Evolutionary conservation across 2,888 invertebrate genomes (phyloP), one percentile per base, ranked within the genome.

Genomic region (Callimorpha dominula): DNA sequence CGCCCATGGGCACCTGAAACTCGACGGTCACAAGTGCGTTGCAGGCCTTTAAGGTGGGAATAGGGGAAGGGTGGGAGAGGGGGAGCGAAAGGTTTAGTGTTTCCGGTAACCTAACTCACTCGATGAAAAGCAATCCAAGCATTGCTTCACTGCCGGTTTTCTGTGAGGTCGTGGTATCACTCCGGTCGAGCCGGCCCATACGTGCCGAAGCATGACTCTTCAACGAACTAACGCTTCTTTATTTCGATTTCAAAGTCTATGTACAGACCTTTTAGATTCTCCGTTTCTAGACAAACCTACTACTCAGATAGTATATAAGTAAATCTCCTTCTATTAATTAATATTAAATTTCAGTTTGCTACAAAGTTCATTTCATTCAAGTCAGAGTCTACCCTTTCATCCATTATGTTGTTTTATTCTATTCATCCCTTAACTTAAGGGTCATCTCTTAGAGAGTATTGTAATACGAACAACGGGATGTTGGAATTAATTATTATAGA

Each of bases 291-390:
- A 20, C 54, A 57, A 57, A 57, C 11, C 12, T 20, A 20, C 20
- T 20, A 20, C 12, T 12, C 20, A 57, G 12, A 57, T 57, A 20
- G 20, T 57, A 20, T 3, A 57, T 11, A 20, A 50, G 50, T 50
- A n/a, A 52, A 4, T 31, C 12, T 65, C 43, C n/a, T 43, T 31
- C 43, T 68, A 60, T 72, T 74, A 70, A 74, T 74, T 74, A 76
- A 76, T 72, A 70, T 70, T 62, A 69, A 73, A 73, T 69, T 73
- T 52, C 60, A 60, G 68, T 65, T 71, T 66, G 60, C n/a, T 52
- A 63, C 62, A 67, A 76, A 73, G 69, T 73, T 62, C 40, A n/a
- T 66, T 66, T 42, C 15, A 62, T 65, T 70, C 52, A 68, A 74
- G 71, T 54, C 65, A 65, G 15, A 49, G 63, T 63, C 57, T 70